Percentiles rank a stretch among this genome's conserved stretches.
phyloP scores from a whole-genome alignment of 2,113 vertebrate genomes.

The Arizona elegans region DNA sequence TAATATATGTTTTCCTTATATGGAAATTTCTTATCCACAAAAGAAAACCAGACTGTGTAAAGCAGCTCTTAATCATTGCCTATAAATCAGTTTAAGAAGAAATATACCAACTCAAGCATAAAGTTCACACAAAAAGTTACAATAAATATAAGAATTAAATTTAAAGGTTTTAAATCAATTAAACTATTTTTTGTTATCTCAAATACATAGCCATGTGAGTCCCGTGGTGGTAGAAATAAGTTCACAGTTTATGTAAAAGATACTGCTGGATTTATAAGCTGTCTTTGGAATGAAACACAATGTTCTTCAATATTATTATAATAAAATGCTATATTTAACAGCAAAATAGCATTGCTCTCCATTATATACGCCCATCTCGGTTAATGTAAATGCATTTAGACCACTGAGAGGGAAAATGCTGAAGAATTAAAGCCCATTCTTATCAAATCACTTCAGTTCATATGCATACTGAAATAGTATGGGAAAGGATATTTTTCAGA shows the following conservation, averaged over 20 bases:
- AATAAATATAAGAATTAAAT: not conserved
- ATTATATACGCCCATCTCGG: not conserved
- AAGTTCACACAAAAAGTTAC: not conserved
- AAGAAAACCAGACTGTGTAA: not conserved
- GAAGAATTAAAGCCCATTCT: not conserved
- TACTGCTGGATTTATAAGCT: accelerated
- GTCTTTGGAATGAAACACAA: not conserved
- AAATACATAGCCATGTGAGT: not conserved
- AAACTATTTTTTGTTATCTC: not conserved
- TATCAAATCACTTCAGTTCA: not conserved
- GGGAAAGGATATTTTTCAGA: not conserved
- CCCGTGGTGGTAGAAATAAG: not conserved
- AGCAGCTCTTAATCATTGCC: not conserved
- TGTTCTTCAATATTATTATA: not conserved
- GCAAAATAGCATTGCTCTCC: not conserved
- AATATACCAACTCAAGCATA: not conserved
- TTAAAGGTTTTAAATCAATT: not conserved
- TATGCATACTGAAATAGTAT: not conserved
- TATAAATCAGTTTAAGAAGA: not conserved
- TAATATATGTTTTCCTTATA: not conserved
- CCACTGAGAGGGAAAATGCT: not conserved
- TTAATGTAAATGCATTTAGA: not conserved
- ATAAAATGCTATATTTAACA: not conserved
- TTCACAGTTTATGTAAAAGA: not conserved
- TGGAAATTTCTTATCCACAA: not conserved